These are phyloP conservation scores for Cybosia mesomella DNA, from an alignment of 2,888 invertebrate genomes.

Conservation along the genomic window DNA sequence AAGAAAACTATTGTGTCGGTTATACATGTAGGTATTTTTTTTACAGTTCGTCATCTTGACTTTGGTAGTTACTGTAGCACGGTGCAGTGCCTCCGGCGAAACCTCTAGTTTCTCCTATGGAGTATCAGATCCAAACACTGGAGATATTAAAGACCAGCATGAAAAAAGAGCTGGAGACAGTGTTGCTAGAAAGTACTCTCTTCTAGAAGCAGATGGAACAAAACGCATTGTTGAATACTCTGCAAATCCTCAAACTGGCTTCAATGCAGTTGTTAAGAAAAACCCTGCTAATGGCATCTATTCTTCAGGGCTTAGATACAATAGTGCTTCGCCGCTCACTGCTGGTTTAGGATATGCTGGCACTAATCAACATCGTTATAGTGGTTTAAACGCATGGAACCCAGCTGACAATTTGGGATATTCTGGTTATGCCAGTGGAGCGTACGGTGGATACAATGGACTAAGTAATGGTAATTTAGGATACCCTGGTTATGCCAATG, in stretches of 20 bases:
- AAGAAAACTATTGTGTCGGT: too few species aligned
- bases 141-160: constrained; percentile 82
- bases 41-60: constrained; percentile 68
- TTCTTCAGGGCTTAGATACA: constrained; percentile 61
- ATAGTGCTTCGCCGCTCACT: constrained; percentile 41
- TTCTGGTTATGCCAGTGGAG: constrained; percentile 5
- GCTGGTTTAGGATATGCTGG: constrained; percentile 11
- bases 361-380: constrained; percentile 6
- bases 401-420: neutral
- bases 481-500: neutral
- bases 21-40: too few species aligned
- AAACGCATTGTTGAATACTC: constrained; percentile 83
- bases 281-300: constrained; percentile 53
- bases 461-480: constrained; percentile 7
- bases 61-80: constrained; percentile 62
- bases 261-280: constrained; percentile 82
- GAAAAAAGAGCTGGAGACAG: constrained; percentile 82
- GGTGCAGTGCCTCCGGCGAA: constrained; percentile 60
- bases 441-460: constrained; percentile 16
- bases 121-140: constrained; percentile 82
- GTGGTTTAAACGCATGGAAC: constrained; percentile 14
- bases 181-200: constrained; percentile 82
- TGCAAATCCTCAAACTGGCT: constrained; percentile 78
- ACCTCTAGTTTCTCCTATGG: constrained; percentile 82
- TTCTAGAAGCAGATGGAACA: constrained; percentile 82